Evolutionary conservation across 1,140 invertebrate species (phyloP).

Genomic region (Dreissena rostriformis): DNA sequence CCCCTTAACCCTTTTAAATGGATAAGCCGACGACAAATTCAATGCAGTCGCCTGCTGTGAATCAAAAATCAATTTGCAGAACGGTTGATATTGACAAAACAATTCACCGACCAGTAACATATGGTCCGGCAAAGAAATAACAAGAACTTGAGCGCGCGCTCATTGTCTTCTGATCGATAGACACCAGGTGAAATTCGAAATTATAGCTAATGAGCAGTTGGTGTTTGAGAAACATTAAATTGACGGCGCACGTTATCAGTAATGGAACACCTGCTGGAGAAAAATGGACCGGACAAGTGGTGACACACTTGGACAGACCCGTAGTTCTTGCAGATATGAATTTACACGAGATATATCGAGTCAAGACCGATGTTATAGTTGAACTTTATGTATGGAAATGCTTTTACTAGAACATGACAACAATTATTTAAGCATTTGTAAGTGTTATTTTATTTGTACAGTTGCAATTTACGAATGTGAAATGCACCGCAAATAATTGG

Average conservation of each 20-base stretch:
- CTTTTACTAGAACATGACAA: no score
- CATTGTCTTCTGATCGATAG: conserved; percentile 42
- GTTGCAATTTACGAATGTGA: no score
- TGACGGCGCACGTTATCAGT: not conserved
- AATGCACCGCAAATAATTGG: no score
- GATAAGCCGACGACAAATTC: not conserved
- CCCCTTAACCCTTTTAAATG: not conserved
- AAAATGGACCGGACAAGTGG: no score
- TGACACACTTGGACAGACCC: no score
- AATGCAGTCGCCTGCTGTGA: conserved; percentile 3
- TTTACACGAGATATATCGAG: no score
- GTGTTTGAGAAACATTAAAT: not conserved
- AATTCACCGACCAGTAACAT: conserved; percentile 37
- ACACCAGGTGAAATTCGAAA: conserved; percentile 46
- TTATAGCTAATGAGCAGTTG: conserved; percentile 14
- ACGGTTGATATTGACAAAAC: conserved; percentile 21
- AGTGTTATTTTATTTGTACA: no score
- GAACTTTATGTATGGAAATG: no score
- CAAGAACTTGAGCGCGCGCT: not conserved
- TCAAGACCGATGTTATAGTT: no score
- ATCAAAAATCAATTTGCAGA: conserved; percentile 40
- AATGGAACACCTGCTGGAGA: not conserved
- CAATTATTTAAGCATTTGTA: no score
- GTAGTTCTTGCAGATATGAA: no score
- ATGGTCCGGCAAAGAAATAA: conserved; percentile 23